These are phyloP conservation scores for Uromys caudimaculatus DNA, from an alignment of 2,797 vertebrate genomes.

Conservation along the genomic window DNA sequence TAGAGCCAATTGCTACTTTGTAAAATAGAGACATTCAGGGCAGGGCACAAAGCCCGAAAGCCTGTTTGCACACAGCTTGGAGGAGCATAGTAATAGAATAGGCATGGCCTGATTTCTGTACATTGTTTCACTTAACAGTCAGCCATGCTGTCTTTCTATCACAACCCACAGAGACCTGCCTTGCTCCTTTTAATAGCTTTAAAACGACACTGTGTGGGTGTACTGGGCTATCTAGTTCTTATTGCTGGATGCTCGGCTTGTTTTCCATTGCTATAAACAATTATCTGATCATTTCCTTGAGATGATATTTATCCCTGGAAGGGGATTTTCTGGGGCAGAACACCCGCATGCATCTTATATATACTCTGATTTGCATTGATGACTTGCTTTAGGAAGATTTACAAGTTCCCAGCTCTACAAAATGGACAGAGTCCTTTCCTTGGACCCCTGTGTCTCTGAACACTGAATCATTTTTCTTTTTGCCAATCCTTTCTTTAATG, in stretches of 20 bases:
- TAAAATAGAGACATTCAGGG: not conserved
- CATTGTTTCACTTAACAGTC: not conserved
- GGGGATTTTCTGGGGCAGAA: not conserved
- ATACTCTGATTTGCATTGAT: not conserved
- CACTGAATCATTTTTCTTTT: not conserved
- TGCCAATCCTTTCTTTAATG: not conserved
- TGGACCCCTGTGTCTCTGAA: not conserved
- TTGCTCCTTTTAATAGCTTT: not conserved
- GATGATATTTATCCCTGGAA: constrained; percentile 15
- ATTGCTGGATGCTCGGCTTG: not conserved
- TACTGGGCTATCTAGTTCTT: not conserved
- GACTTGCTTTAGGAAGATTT: not conserved
- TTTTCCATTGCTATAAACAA: not conserved
- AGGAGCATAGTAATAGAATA: not conserved
- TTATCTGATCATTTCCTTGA: not conserved
- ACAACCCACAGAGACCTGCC: not conserved
- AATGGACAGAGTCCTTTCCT: not conserved
- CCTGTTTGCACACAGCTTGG: not conserved
- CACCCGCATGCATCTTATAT: not conserved
- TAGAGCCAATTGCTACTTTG: not conserved
- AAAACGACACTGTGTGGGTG: not conserved
- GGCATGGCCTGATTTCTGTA: not conserved
- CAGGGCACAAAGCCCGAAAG: not conserved
- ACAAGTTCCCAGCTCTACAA: not conserved
- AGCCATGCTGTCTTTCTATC: not conserved